phyloP scores from a whole-genome alignment of 2,888 invertebrate genomes.

The Chymomyza procnemis region DNA sequence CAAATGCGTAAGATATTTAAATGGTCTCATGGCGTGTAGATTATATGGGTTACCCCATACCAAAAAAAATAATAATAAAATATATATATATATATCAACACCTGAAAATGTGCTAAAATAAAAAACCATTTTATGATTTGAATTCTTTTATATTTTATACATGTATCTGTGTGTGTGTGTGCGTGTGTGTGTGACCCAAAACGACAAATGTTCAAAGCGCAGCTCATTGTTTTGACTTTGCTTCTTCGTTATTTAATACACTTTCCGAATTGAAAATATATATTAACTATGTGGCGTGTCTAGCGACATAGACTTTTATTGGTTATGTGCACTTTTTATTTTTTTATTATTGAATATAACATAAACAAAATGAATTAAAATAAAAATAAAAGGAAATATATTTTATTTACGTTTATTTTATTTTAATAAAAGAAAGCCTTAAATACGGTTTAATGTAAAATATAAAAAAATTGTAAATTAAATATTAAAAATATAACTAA shows the following conservation, averaged over 20 bases:
- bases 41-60: background rate
- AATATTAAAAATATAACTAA: too few relatives aligned
- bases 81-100: too few relatives aligned
- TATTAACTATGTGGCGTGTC: background rate
- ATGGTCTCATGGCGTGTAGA: constrained; percentile 33
- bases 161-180: constrained; percentile 22
- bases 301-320: background rate
- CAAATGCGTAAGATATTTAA: constrained; percentile 13
- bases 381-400: too few relatives aligned
- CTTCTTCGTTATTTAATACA: background rate
- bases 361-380: too few relatives aligned
- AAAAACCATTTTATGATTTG: constrained; percentile 41
- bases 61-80: too few relatives aligned
- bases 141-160: background rate
- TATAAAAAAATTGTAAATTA: too few relatives aligned
- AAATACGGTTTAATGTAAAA: too few relatives aligned
- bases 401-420: too few relatives aligned
- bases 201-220: constrained; percentile 36
- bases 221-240: constrained; percentile 39
- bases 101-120: constrained; percentile 52
- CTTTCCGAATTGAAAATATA: background rate
- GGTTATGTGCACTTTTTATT: too few relatives aligned
- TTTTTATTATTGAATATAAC: too few relatives aligned
- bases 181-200: constrained; percentile 42
- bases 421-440: too few relatives aligned